A percentile compares a stretch with the other conserved stretches of the same genome.
These are phyloP conservation scores for Chrysolina haemoptera DNA, from an alignment of 2,888 invertebrate genomes.

Conservation along the genomic window DNA sequence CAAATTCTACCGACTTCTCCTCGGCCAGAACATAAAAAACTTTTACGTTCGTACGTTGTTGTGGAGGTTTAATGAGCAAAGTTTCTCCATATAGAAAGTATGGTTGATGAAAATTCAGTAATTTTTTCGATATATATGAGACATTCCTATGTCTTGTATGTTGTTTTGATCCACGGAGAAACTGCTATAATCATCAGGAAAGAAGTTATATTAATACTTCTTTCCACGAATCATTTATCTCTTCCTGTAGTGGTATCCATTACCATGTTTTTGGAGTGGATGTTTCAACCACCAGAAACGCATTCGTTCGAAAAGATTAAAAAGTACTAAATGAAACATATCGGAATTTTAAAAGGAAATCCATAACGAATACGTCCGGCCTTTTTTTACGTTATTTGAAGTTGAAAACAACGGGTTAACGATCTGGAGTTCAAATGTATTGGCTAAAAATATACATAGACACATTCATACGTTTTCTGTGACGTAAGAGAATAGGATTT, in stretches of 20 bases:
- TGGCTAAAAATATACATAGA: slow-evolving; percentile 51
- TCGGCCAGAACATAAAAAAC: too few relatives aligned
- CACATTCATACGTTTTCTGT: slow-evolving; percentile 25
- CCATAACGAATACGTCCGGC: slow-evolving; percentile 29
- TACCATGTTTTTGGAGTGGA: not conserved
- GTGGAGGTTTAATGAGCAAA: too few relatives aligned
- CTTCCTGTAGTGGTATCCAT: not conserved
- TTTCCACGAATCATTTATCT: not conserved
- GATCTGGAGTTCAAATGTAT: slow-evolving; percentile 49
- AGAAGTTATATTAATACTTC: too few relatives aligned
- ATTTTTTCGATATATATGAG: too few relatives aligned
- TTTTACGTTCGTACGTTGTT: too few relatives aligned
- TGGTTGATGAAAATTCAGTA: too few relatives aligned
- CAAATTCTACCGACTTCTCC: too few relatives aligned
- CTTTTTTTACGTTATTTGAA: slow-evolving; percentile 26
- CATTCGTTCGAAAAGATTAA: not conserved
- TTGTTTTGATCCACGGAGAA: too few relatives aligned
- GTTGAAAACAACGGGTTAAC: slow-evolving; percentile 52
- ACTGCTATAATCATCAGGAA: too few relatives aligned
- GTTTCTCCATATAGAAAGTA: too few relatives aligned
- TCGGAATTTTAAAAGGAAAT: slow-evolving; percentile 14
- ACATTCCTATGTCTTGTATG: too few relatives aligned
- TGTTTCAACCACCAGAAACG: not conserved
- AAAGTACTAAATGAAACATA: slow-evolving; percentile 15
- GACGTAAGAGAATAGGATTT: slow-evolving; percentile 2